Evolutionary conservation across 37 sponge, comb jelly and placozoan genomes (phyloP), one percentile per base, ranked within the genome.

Genomic region (Sycon ciliatum): DNA sequence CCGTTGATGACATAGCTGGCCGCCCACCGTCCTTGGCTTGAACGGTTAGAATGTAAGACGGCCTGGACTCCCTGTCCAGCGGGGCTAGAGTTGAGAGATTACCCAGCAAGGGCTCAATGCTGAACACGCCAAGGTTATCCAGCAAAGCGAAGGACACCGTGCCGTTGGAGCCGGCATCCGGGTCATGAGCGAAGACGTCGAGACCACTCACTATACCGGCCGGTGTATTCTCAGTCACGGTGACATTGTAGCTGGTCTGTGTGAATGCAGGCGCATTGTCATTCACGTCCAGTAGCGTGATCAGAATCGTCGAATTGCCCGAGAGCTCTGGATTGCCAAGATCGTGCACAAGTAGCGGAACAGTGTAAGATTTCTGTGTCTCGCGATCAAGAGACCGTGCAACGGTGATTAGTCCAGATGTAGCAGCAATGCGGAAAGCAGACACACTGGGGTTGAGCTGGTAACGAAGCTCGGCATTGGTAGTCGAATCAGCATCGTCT

Each of bases 111-210:
- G 76, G 79, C 32, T 28, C 57, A n/a, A 86, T 18, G 20, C 69
- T 46, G 1, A 73, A 5, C 4, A 34, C 36, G n/a, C n/a, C n/a
- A n/a, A n/a, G n/a, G n/a, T n/a, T n/a, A n/a, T n/a, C n/a, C 0
- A 49, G 20, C 4, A 87, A 62, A 24, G 34, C 16, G 79, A 72
- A 86, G 3, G 60, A 38, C 7, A 90, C 34, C 0, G 38, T 60
- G 27, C 83, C 84, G 76, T 90, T 90, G 1, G 35, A n/a, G 1
- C 86, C 91, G 2, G 40, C 74, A 38, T 82, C 86, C 22, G 40
- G 23, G 63, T 90, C 91, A 29, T 58, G 68, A 7, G 86, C 86
- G 7, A 24, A 60, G 63, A 60, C 24, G 26, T 24, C 32, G 7
- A 18, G 9, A n/a, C n/a, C n/a, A 9, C 7, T 24, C 7, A 18